Base-by-base conservation (phyloP, 2,888 invertebrate species). In the Synergus laeviventris region DNA sequence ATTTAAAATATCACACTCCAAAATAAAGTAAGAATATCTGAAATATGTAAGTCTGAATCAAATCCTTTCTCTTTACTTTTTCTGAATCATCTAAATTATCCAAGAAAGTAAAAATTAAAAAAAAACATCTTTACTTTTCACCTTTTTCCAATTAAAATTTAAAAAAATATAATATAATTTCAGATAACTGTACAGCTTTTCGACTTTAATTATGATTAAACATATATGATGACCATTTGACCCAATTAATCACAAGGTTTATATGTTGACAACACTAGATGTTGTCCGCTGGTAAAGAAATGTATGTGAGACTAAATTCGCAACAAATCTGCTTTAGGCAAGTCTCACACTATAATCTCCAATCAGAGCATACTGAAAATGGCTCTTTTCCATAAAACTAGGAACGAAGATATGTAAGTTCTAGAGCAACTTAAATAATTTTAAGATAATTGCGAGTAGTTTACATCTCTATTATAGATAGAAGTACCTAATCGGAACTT, bases 141-240 rank as follows among this genome's bases (percentile, higher is more conserved):
- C 8, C n/a, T 18, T n/a, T 1, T 7, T 49, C 31, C 8, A 61
- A 36, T 61, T 16, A 9, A 16, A 60, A 7, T 31, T 3, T 36
- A 31, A 60, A 60, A 24, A 31, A 8, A 8, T 14, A 1, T 60
- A 31, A 31, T 60, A 14, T 24, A 4, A 60, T 64, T 64, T 42
- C 66, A 66, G 66, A 66, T 66, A 66, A 66, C 14, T 66, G 66
- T 66, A 66, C 66, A 66, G 66, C 14, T 66, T 66, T 24, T 66
- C 16, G 24, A 66, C 21, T 31, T 16, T 8, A 66, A 1, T 45
- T 66, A 42, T 21, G 14, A 24, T 49, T 18, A 31, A 24, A 16
- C 16, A 14, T 14, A 9, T 66, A 42, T 42, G 42, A 14, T 1
- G 5, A 42, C 2, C 16, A 21, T 21, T 5, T 66, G 24, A 66